Percentiles rank a stretch among this genome's conserved stretches.
Evolutionary conservation across 2,113 vertebrate genomes (phyloP).

Genomic region (Varanus salvator): DNA sequence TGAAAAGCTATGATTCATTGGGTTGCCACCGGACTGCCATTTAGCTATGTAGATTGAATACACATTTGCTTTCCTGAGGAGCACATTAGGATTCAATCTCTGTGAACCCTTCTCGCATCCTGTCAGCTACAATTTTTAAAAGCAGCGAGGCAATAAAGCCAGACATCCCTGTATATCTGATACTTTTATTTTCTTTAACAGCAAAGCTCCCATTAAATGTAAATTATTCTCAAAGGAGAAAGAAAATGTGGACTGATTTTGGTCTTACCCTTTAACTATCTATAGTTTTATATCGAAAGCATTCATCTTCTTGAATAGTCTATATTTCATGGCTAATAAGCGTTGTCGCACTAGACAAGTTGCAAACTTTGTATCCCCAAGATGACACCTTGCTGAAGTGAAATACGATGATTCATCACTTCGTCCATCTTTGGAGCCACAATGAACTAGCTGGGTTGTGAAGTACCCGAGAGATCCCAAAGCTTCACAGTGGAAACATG

Average conservation of each 20-base stretch:
- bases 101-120: conserved; percentile 33
- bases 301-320: conserved; percentile 41
- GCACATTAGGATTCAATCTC: conserved; percentile 42
- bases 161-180: conserved; percentile 21
- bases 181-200: conserved; percentile 25
- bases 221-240: conserved; percentile 42
- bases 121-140: conserved; percentile 36
- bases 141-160: conserved; percentile 28
- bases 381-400: background rate
- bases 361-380: conserved; percentile 22
- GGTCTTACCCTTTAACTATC: conserved; percentile 36
- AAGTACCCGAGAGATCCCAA: conserved; percentile 10
- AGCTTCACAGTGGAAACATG: conserved; percentile 16
- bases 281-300: conserved; percentile 42
- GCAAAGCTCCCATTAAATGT: conserved; percentile 34
- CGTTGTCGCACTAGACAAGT: background rate
- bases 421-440: background rate
- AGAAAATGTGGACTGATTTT: conserved; percentile 29
- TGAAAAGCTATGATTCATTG: conserved; percentile 47
- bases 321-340: conserved; percentile 12
- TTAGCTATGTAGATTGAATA: conserved; percentile 45
- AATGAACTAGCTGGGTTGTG: conserved; percentile 8
- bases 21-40: conserved; percentile 36
- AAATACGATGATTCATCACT: background rate
- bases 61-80: conserved; percentile 44